phyloP scores from a whole-genome alignment of 2,113 vertebrate species.

The Oreochromis niloticus region DNA sequence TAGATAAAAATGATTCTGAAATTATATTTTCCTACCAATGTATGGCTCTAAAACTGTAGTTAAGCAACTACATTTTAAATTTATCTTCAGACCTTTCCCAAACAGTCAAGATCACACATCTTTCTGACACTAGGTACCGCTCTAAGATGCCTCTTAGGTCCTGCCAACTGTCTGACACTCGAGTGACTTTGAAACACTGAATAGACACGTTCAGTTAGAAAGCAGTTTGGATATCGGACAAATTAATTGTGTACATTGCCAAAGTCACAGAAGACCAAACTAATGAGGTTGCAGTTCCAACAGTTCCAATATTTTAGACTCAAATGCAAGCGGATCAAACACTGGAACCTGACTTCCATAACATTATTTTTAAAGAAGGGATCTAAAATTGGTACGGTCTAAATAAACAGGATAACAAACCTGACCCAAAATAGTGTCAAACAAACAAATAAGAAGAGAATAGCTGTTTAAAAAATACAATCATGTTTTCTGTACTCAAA shows the following conservation, averaged over 20 bases:
- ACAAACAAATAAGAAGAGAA: not conserved
- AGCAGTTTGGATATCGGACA: not conserved
- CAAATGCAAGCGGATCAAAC: not conserved
- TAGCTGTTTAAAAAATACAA: not conserved
- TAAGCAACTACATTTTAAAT: not conserved
- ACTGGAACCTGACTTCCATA: not conserved
- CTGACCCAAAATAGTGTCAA: not conserved
- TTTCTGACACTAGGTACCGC: not conserved
- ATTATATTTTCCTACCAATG: not conserved
- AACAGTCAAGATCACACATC: not conserved
- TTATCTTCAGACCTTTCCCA: not conserved
- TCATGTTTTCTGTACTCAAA: not conserved
- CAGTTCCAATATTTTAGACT: not conserved
- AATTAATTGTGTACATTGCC: not conserved
- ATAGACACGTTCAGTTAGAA: not conserved
- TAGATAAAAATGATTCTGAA: not conserved
- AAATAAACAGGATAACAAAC: not conserved
- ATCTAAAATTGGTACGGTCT: not conserved
- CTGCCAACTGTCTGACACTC: not conserved
- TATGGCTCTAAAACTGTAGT: not conserved
- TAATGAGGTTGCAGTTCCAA: not conserved
- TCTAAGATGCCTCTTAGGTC: not conserved
- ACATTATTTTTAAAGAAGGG: not conserved
- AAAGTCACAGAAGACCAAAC: not conserved
- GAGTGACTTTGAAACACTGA: not conserved